Percentiles rank a stretch among this genome's conserved stretches.
Conservation (phyloP, 2,797 vertebrate genomes). For the Arctocebus calabarensis region DNA sequence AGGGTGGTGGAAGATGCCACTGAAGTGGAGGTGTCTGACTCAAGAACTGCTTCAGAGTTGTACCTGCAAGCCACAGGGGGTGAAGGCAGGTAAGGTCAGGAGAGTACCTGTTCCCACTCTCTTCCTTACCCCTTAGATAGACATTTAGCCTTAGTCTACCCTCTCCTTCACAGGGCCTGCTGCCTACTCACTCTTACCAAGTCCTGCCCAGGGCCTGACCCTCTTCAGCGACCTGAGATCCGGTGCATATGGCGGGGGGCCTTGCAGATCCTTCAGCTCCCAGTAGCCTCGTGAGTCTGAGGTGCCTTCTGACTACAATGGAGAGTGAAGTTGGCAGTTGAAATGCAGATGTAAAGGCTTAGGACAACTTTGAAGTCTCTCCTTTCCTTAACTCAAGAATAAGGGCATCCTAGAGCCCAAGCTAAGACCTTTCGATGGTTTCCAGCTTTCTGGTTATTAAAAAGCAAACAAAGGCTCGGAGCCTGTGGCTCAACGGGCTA, state of each 20-base stretch:
- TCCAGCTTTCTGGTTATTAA: too few relatives aligned
- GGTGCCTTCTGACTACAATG: background rate
- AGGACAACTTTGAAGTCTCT: background rate
- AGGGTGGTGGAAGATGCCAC: slow-evolving; percentile 89
- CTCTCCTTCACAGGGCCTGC: slow-evolving; percentile 81
- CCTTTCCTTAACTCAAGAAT: background rate
- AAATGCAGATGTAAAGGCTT: background rate
- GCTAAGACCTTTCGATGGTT: background rate
- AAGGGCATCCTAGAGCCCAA: background rate
- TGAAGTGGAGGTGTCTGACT: slow-evolving; percentile 87
- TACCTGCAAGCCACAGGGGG: slow-evolving; percentile 85
- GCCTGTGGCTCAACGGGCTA: too few relatives aligned
- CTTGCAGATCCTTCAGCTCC: slow-evolving; percentile 83
- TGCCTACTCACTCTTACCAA: slow-evolving; percentile 90
- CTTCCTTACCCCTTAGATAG: background rate
- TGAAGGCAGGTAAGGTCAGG: slow-evolving; percentile 69
- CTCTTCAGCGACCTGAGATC: background rate
- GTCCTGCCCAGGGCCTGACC: slow-evolving; percentile 29
- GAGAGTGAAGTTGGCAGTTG: background rate
- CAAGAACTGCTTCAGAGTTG: slow-evolving; percentile 86
- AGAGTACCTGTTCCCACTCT: background rate
- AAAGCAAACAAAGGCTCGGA: too few relatives aligned
- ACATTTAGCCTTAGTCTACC: background rate
- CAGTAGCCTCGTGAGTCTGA: slow-evolving; percentile 35
- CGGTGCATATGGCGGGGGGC: slow-evolving; percentile 47